phyloP scores from a whole-genome alignment of 2,113 vertebrate species.

The Cyanoderma ruficeps region DNA sequence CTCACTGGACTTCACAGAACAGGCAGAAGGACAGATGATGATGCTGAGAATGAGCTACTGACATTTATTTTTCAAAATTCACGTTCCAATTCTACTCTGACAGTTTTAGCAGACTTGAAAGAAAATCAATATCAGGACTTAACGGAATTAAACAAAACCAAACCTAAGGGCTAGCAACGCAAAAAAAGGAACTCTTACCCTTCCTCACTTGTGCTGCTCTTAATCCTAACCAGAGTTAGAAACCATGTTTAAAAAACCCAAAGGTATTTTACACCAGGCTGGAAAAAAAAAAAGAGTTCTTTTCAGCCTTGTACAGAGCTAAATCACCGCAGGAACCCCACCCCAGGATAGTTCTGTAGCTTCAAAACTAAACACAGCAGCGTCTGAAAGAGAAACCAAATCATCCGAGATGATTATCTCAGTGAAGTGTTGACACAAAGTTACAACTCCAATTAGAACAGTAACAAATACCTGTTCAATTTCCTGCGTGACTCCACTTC shows the following conservation, averaged over 20 bases:
- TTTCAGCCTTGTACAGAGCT: not conserved
- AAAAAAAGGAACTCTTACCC: not conserved
- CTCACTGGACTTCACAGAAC: not conserved
- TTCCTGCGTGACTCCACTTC: not conserved
- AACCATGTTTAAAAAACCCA: not conserved
- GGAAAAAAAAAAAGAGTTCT: not conserved
- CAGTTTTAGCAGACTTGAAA: not conserved
- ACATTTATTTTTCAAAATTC: not conserved
- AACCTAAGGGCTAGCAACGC: not conserved
- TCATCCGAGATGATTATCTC: not conserved
- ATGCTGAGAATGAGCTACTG: not conserved
- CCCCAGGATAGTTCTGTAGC: not conserved
- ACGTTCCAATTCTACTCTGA: not conserved
- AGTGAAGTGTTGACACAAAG: not conserved
- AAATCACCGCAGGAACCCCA: not conserved
- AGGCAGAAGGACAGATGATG: not conserved
- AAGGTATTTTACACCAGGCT: not conserved
- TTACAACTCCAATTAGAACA: not conserved
- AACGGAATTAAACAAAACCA: not conserved
- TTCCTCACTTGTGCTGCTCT: not conserved
- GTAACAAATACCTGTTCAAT: not conserved
- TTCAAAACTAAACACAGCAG: not conserved
- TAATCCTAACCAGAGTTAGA: not conserved
- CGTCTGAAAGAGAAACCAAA: not conserved
- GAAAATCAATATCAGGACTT: not conserved